Conservation (phyloP, 2,797 vertebrate species). For the Catostomus latipinnis region DNA sequence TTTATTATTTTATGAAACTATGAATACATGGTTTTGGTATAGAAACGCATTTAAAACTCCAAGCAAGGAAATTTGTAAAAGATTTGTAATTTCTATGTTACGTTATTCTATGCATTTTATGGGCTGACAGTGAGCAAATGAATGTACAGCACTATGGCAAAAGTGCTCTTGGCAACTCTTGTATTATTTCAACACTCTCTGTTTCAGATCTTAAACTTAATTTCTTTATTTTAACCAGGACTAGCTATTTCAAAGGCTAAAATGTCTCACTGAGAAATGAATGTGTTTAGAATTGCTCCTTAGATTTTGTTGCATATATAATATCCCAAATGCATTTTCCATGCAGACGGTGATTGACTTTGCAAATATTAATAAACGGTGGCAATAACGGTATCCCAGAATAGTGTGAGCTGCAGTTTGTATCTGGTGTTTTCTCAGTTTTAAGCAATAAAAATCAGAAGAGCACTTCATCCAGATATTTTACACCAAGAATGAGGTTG, state of each 20-base stretch:
- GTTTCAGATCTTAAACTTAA: conserved; percentile 14
- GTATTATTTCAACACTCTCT: not conserved
- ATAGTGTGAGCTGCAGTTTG: not conserved
- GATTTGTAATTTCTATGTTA: conserved; percentile 23
- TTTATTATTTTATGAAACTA: conserved; percentile 58
- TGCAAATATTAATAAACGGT: too few relatives aligned
- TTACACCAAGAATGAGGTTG: conserved; percentile 11
- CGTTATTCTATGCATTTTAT: conserved; percentile 27
- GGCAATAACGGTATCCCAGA: too few relatives aligned
- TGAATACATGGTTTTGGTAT: conserved; percentile 43
- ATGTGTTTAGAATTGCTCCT: conserved; percentile 34
- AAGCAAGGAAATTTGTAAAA: conserved; percentile 23
- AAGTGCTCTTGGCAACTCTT: conserved; percentile 33
- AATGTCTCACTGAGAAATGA: conserved; percentile 14
- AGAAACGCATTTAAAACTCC: conserved; percentile 21
- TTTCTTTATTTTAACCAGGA: conserved; percentile 12
- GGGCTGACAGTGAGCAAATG: conserved; percentile 36
- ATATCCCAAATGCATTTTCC: too few relatives aligned
- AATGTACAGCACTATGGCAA: conserved; percentile 53
- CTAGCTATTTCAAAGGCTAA: conserved; percentile 42
- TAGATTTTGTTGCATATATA: conserved; percentile 1
- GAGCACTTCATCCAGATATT: not conserved
- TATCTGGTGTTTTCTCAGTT: not conserved
- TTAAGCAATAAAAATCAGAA: conserved; percentile 25
- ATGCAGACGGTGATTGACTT: too few relatives aligned